Conservation (phyloP, 2,797 vertebrate genomes). For the Carapus acus region DNA sequence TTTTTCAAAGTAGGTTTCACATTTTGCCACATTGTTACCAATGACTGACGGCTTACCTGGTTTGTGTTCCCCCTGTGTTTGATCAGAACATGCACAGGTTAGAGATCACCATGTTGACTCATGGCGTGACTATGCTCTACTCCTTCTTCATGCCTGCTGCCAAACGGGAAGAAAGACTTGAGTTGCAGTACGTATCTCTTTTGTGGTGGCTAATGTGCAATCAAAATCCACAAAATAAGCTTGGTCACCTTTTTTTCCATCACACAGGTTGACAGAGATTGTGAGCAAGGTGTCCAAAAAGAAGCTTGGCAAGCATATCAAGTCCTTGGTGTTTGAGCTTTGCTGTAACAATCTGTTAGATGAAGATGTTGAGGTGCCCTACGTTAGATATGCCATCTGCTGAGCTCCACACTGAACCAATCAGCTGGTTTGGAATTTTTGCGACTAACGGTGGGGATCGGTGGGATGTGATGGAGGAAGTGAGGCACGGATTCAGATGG, state of each 20-base stretch:
- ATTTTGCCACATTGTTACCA: neutral
- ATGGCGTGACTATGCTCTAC: constrained; percentile 94
- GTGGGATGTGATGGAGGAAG: no score
- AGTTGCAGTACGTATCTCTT: constrained; percentile 70
- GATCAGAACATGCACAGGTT: constrained; percentile 82
- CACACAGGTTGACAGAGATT: constrained; percentile 87
- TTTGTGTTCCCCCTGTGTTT: neutral
- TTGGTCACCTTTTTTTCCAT: constrained; percentile 1
- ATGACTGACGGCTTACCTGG: no score
- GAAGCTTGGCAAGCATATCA: constrained; percentile 92
- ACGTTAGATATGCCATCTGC: constrained; percentile 93
- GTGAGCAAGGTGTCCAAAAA: constrained; percentile 94
- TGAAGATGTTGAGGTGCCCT: constrained; percentile 93
- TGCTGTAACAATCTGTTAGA: constrained; percentile 89
- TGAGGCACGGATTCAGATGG: no score
- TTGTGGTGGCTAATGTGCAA: no score
- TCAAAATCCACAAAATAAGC: no score
- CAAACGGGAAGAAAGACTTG: constrained; percentile 89
- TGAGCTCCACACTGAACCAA: constrained; percentile 72
- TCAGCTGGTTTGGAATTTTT: no score
- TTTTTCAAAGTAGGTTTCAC: constrained; percentile 83
- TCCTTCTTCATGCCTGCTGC: constrained; percentile 93
- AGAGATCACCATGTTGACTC: constrained; percentile 96
- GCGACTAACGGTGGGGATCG: no score
- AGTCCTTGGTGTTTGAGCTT: constrained; percentile 90